A percentile compares a stretch with the other conserved stretches of the same genome.
Evolutionary conservation across 2,797 vertebrate species (phyloP).

Genomic region (Tarsius wallacei): DNA sequence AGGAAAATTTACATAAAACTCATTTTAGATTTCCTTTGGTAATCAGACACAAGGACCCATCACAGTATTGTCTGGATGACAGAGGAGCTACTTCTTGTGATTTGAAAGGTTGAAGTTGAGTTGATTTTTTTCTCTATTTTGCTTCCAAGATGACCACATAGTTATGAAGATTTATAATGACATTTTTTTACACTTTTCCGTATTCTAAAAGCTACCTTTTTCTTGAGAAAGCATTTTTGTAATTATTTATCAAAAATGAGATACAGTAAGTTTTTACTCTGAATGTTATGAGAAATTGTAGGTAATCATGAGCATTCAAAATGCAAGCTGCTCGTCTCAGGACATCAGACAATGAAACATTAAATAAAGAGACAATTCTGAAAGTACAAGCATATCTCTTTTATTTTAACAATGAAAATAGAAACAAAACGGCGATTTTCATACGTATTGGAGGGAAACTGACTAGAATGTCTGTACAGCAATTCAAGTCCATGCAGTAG

Average conservation of each 20-base stretch:
- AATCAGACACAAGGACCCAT: conserved; percentile 79
- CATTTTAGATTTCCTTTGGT: conserved; percentile 81
- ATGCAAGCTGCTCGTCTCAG: conserved; percentile 48
- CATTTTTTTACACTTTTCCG: not conserved
- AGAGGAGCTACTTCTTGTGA: conserved; percentile 67
- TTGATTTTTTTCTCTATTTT: conserved; percentile 74
- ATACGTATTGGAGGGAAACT: not conserved
- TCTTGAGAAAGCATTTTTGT: conserved; percentile 70
- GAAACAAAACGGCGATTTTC: conserved; percentile 80
- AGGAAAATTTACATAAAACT: conserved; percentile 82
- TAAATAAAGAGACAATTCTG: conserved; percentile 69
- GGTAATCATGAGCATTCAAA: conserved; percentile 76
- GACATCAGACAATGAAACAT: conserved; percentile 71
- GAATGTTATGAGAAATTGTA: conserved; percentile 75
- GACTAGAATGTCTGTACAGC: not conserved
- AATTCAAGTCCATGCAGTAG: not conserved
- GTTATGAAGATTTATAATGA: conserved; percentile 76
- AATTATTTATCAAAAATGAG: conserved; percentile 86
- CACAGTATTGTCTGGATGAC: conserved; percentile 76
- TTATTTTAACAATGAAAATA: conserved; percentile 71
- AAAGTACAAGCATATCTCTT: conserved; percentile 15
- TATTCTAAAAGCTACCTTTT: conserved; percentile 74
- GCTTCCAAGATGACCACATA: conserved; percentile 72
- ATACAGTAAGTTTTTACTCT: conserved; percentile 68
- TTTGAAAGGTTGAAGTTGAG: conserved; percentile 71